Conservation (phyloP, 1,140 invertebrate species). For the Coelopa frigida region DNA sequence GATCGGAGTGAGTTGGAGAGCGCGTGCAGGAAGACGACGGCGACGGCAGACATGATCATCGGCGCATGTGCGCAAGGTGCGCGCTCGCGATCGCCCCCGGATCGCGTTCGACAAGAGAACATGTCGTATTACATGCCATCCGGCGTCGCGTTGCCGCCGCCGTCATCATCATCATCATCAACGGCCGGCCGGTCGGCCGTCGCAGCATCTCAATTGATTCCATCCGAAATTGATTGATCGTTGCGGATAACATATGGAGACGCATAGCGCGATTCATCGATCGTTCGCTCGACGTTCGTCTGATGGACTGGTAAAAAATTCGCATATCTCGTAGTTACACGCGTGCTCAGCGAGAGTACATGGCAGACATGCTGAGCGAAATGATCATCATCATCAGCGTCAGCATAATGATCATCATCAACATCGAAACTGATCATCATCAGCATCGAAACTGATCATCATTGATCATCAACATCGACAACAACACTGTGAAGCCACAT, state of each 20-base stretch:
- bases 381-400: neutral
- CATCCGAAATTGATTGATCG: conserved; percentile 8
- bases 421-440: neutral
- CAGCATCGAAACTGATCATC: conserved; percentile 1
- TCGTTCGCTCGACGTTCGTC: neutral
- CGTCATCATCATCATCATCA: too few species aligned
- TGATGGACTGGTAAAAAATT: neutral
- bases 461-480: too few species aligned
- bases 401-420: neutral
- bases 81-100: conserved; percentile 10
- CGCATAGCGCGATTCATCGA: conserved; percentile 9
- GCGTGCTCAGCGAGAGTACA: neutral
- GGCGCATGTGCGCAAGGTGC: conserved; percentile 9
- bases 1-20: too few species aligned
- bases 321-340: neutral
- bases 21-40: too few species aligned
- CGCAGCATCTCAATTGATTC: neutral
- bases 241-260: conserved; percentile 8
- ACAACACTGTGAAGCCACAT: neutral
- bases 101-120: conserved; percentile 1
- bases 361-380: conserved; percentile 4
- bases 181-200: too few species aligned
- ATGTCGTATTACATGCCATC: neutral
- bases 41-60: too few species aligned
- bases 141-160: too few species aligned